Evolutionary conservation across 2,888 invertebrate species (phyloP), one percentile per base, ranked within the genome.

Genomic region (Junonia oenone): DNA sequence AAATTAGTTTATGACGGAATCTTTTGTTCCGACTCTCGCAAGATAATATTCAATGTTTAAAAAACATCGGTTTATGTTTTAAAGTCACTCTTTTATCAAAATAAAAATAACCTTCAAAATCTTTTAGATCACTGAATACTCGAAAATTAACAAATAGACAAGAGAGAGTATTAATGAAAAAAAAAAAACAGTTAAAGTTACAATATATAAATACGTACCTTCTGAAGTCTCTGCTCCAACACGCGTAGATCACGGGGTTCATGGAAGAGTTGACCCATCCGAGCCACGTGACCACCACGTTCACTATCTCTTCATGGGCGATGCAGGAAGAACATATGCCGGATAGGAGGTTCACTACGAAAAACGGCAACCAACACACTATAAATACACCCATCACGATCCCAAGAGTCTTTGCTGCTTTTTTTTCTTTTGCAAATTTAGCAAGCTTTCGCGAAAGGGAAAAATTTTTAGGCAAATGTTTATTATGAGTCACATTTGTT

Each of bases 231-330:
- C 97, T 92, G 90, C 98, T 98, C 95, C 98, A 98, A 78, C 98
- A 97, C n/a, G 98, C 98, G 83, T 99, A 99, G 76, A 99, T 99
- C 65, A 98, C 97, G 0, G 98, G 98, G 91, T 98, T 98, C 97
- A 98, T 98, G 60, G 97, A 96, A 45, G 97, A 97, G 86, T 98
- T 98, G 81, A 97, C 96, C 97, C 97, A 98, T 51, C 98, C 98
- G 38, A 97, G 92, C 98, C 98, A 98, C 65, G 97, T 97, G 58
- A 97, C 97, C 57, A 97, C 93, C 38, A 96, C 95, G 63, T 95
- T 94, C 26, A 97, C 95, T 56, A 97, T 93, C 82, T 97, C 96
- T 76, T 96, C 96, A 74, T 96, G 94, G 83, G 95, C 94, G 67
- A 97, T 96, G 83, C 97, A 97, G 71, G 94, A 93, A 61, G 94